Evolutionary conservation across 2,888 invertebrate genomes (phyloP).

Genomic region (Drepana falcataria): DNA sequence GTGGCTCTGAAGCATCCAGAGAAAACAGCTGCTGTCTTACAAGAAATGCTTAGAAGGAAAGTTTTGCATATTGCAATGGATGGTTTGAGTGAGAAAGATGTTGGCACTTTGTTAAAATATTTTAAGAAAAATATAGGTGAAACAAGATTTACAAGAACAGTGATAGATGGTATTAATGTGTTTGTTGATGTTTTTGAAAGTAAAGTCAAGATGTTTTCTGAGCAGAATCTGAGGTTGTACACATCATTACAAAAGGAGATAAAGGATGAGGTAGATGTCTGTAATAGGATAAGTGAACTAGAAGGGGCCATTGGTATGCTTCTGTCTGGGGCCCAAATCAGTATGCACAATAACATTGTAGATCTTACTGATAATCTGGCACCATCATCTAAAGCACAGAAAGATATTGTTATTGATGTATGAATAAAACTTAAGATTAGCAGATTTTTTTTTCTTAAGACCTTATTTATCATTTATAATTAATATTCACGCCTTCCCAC

Average conservation of each 20-base stretch:
- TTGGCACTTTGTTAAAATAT: conserved; percentile 85
- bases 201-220: conserved; percentile 80
- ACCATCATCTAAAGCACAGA: conserved; percentile 70
- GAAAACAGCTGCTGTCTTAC: conserved; percentile 87
- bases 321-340: conserved; percentile 78
- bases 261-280: conserved; percentile 83
- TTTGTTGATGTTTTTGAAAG: conserved; percentile 87
- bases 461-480: conserved; percentile 5
- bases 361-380: conserved; percentile 47
- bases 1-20: conserved; percentile 84
- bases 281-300: conserved; percentile 80
- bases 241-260: conserved; percentile 80
- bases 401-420: conserved; percentile 79
- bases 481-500: too few relatives aligned
- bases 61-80: conserved; percentile 87
- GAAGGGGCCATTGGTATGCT: conserved; percentile 85
- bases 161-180: conserved; percentile 86
- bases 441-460: conserved; percentile 2
- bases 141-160: conserved; percentile 83
- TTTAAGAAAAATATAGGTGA: conserved; percentile 86
- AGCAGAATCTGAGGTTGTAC: conserved; percentile 80
- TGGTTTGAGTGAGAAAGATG: conserved; percentile 82
- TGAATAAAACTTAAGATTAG: conserved; percentile 25
- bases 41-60: conserved; percentile 91
- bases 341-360: conserved; percentile 47